Conservation (phyloP, 2,113 vertebrate species). For the Otocyon megalotis region DNA sequence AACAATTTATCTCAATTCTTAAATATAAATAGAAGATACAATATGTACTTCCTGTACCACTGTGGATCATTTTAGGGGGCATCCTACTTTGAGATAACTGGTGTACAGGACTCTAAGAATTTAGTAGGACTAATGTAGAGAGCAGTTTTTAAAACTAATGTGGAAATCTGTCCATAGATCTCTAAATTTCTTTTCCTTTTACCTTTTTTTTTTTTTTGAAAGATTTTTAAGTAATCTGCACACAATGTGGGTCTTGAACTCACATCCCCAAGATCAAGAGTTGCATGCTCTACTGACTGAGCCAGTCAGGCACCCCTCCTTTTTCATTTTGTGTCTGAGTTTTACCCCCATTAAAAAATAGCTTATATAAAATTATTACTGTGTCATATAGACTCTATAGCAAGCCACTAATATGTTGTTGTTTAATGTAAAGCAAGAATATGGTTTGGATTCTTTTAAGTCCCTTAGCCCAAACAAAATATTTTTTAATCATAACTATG, state of each 20-base stretch:
- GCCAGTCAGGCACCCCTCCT: background rate
- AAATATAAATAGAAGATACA: conserved; percentile 15
- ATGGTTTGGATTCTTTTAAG: background rate
- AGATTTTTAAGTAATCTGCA: background rate
- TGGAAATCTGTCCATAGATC: background rate
- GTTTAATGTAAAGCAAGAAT: background rate
- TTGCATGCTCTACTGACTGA: background rate
- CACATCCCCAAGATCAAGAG: background rate
- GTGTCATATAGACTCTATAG: background rate
- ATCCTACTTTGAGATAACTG: background rate
- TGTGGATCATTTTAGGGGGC: background rate
- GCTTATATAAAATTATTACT: background rate
- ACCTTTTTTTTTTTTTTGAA: background rate
- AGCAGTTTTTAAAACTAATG: background rate
- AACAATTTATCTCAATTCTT: background rate
- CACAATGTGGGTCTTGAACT: background rate
- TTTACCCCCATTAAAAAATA: conserved; percentile 31
- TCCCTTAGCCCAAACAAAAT: conserved; percentile 6
- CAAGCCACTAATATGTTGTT: background rate
- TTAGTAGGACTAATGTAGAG: conserved; percentile 10
- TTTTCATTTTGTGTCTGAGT: background rate
- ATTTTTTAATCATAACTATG: background rate
- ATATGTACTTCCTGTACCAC: background rate
- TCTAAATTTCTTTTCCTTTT: conserved; percentile 35
- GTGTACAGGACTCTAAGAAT: background rate